Base-by-base conservation (phyloP, 2,888 invertebrate species). In the Drepana falcataria region DNA sequence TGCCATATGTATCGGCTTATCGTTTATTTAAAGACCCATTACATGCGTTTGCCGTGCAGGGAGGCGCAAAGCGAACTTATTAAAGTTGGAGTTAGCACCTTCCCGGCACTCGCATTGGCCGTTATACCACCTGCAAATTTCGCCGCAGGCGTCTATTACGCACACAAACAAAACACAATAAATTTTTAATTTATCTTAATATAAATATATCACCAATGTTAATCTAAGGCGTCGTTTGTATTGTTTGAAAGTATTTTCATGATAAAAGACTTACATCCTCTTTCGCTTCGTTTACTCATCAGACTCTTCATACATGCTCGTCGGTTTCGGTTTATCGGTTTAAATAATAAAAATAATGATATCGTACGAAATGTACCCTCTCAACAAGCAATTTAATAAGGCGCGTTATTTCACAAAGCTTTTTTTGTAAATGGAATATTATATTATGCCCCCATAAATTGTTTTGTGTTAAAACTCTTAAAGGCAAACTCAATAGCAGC, bases 11-110 rank as follows among this genome's bases (percentile, higher is more conserved):
- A 63, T 63, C 55, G 54, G 56, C 48, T 57, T 55, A 58, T 66
- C 75, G 66, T 66, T 69, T 75, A 74, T 75, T 73, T 75, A 70
- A 69, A 66, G 63, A 53, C 64, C 21, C 64, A 73, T 75, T 71
- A 69, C 66, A 64, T 69, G 61, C 65, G 58, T 61, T 60, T 47
- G 61, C 60, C 59, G 64, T 73, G 69, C 68, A 68, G 58, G 51
- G 57, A 71, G 75, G 78, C 81, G 83, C 81, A 84, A 65, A 80
- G 79, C 82, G 82, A 82, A 78, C 79, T 80, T 81, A 85, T 86
- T 85, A 85, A 87, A 82, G 73, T 82, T 85, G 80, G 79, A 85
- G 84, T 81, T 75, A 69, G 60, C 55, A 61, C 62, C 67, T 69
- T 69, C 59, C 63, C 55, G 68, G 66, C 68, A 72, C 70, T 73